Evolutionary conservation across 2,797 vertebrate genomes (phyloP), one percentile per base, ranked within the genome.

Genomic region (Clarias pachynema): DNA sequence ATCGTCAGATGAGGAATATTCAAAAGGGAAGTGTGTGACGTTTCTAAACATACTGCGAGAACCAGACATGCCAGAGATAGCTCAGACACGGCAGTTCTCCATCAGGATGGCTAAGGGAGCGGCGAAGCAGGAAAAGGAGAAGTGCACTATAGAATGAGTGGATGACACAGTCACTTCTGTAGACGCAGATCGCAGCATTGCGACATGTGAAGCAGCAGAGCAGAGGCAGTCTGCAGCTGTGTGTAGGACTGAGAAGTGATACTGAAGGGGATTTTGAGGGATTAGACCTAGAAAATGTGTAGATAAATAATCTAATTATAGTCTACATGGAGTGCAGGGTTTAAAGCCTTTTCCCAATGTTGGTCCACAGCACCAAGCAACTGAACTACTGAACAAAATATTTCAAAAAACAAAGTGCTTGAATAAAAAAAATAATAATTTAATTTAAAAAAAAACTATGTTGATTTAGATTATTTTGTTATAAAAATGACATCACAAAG

Each of bases 41-140:
- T 73, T 89, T 87, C 95, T 94, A 95, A 95, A 94, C 94, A 94
- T 95, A 93, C 93, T 88, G 90, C 88, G 24, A 83, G 88, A 92
- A 92, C 93, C 94, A 95, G 94, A 95, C 95, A 93, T 92, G 94
- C 94, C 94, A 73, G 93, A 94, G 91, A 95, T 94, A 94, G 93
- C 91, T 92, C 77, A 81, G 2, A 81, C 79, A 81, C 8, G 88
- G 91, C 86, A 93, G 91, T 94, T 95, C 91, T 93, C 89, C 92
- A 93, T 93, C 93, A 89, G 90, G 90, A 90, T 86, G 62, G 5
- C 75, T 83, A 24, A 82, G 79, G 44, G 88, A 90, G 86, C 72
- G 53, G 82, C 87, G 69, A 82, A 90, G 89, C 72, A 82, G 84
- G 89, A 88, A 85, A 88, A 83, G 86, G 93, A 94, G 94, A 92